Percentiles rank a stretch among this genome's conserved stretches.
These are phyloP conservation scores for Macrobrachium rosenbergii DNA, from an alignment of 1,140 invertebrate genomes.

Conservation along the genomic window DNA sequence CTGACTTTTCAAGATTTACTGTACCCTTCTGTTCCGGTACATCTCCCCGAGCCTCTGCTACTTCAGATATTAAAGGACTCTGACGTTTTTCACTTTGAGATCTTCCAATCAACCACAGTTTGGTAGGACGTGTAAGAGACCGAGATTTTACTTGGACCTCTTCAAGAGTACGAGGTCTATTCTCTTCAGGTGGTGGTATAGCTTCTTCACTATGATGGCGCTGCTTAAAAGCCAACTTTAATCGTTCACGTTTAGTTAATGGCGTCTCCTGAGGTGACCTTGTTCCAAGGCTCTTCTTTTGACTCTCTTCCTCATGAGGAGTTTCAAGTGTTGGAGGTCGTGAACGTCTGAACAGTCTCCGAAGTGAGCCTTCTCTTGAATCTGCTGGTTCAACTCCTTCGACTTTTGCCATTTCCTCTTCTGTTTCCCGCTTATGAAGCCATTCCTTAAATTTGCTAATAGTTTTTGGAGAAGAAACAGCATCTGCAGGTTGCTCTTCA, in stretches of 20 bases:
- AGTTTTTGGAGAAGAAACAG: constrained; percentile 6
- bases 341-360: constrained; percentile 32
- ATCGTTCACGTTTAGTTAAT: constrained; percentile 17
- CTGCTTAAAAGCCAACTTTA: constrained; percentile 27
- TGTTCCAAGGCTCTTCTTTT: neutral
- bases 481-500: neutral
- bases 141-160: constrained; percentile 34
- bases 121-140: constrained; percentile 38
- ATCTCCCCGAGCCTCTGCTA: neutral
- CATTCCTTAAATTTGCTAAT: constrained; percentile 36
- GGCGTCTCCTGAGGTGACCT: neutral
- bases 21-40: neutral
- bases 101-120: constrained; percentile 48
- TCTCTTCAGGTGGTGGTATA: neutral
- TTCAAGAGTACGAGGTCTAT: neutral
- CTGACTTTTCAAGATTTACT: too few relatives aligned
- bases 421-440: constrained; percentile 41
- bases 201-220: constrained; percentile 46
- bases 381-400: constrained; percentile 35
- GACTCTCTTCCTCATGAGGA: neutral
- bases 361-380: constrained; percentile 41
- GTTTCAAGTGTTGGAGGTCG: neutral
- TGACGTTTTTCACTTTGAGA: constrained; percentile 52
- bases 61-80: constrained; percentile 21
- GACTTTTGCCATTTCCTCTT: neutral